Conservation (phyloP, 2,888 invertebrate species). For the Macaria liturata region DNA sequence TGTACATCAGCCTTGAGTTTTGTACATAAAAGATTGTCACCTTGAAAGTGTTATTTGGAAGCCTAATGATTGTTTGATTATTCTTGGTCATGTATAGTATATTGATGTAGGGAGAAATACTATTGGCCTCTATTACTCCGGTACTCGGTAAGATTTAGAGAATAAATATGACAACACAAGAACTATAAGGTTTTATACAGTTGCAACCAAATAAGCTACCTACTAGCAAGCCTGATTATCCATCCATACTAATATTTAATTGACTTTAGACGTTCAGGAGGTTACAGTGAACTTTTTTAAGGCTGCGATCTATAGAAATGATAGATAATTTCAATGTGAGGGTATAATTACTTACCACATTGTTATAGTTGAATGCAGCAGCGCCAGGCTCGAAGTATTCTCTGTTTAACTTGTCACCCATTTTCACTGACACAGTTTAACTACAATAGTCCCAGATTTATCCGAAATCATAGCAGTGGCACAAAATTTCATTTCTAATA, state of each 20-base stretch:
- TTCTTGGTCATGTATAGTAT: background rate
- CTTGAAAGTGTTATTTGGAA: slow-evolving; percentile 23
- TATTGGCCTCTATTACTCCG: no score
- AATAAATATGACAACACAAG: no score
- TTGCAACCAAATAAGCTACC: no score
- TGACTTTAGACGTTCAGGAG: no score
- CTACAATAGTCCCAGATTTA: slow-evolving; percentile 42
- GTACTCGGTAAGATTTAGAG: no score
- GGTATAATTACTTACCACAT: slow-evolving; percentile 68
- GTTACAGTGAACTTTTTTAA: no score
- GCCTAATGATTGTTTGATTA: slow-evolving; percentile 1
- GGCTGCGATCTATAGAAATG: no score
- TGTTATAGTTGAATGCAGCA: slow-evolving; percentile 76
- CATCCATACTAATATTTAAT: no score
- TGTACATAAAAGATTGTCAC: slow-evolving; percentile 29
- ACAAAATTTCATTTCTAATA: slow-evolving; percentile 37
- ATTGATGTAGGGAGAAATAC: no score
- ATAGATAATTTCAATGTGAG: background rate
- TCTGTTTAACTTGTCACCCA: slow-evolving; percentile 74
- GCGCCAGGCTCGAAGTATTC: slow-evolving; percentile 72
- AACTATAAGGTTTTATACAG: no score
- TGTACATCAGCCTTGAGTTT: slow-evolving; percentile 32
- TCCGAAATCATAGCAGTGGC: slow-evolving; percentile 46
- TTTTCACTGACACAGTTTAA: slow-evolving; percentile 49
- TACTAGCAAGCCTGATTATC: no score